Evolutionary conservation across 2,888 invertebrate genomes (phyloP), one percentile per base, ranked within the genome.

Genomic region (Pheosia tremula): DNA sequence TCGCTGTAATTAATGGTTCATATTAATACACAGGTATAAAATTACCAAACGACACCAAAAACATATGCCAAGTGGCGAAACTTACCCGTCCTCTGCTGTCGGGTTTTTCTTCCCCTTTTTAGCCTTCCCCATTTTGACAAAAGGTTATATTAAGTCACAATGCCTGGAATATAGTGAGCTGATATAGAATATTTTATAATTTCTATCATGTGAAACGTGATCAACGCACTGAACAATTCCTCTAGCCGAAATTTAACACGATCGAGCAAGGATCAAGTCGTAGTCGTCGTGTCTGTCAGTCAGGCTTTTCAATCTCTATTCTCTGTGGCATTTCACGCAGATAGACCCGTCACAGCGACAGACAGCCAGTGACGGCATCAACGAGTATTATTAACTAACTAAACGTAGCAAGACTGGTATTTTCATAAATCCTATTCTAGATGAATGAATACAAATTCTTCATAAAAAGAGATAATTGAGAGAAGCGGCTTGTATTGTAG

Each of bases 91-190:
- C 75, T 97, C 96, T 72, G 95, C 96, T 84, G 95, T 95, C 85
- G 94, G 95, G 89, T 95, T 95, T 94, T 97, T 97, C 93, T 96
- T 96, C 87, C 96, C 96, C 91, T 97, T 97, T 95, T 97, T 97
- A 87, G 96, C 95, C 94, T 97, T 97, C 84, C 96, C 97, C 97
- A 97, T 97, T 73, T 78, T 87, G 78, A 75, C 74, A 69, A 66
- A 75, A 68, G 72, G 68, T 67, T 82, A 70, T 89, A 87, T 86
- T 91, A 92, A 82, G 93, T 92, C 84, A 91, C 90, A 79, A 91
- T 89, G 67, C 88, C 91, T 76, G 83, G 84, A 68, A 82, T 83
- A 79, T 86, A 86, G 71, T 87, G 83, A 83, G 87, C 82, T 78
- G 74, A 84, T 84, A 86, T 77, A 73, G 78, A 83, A 78, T 87